phyloP scores from a whole-genome alignment of 1,140 invertebrate genomes.

The Octopus bimaculoides region DNA sequence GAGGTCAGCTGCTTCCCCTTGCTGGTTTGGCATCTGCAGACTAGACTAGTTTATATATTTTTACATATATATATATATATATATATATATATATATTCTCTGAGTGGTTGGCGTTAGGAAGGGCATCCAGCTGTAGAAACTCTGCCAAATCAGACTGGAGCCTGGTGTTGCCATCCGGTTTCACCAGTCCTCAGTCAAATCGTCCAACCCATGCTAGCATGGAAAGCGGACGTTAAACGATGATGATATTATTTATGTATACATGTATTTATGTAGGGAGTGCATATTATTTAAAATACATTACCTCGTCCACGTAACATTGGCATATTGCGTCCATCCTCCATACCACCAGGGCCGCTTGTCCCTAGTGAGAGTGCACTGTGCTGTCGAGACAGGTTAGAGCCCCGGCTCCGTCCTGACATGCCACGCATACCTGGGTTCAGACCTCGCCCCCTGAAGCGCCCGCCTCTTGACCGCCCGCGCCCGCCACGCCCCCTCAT shows the following conservation, averaged over 20 bases:
- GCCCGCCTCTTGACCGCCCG: slow-evolving; percentile 18
- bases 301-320: not conserved
- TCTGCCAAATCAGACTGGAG: too few relatives aligned
- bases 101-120: too few relatives aligned
- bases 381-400: not conserved
- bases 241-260: not conserved
- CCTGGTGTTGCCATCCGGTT: too few relatives aligned
- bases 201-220: too few relatives aligned
- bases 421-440: not conserved
- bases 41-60: too few relatives aligned
- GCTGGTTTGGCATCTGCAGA: too few relatives aligned
- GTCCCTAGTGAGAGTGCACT: not conserved
- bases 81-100: too few relatives aligned
- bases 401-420: not conserved
- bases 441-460: slow-evolving; percentile 15
- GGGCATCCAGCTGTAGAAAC: too few relatives aligned
- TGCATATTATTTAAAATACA: not conserved
- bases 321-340: slow-evolving; percentile 1
- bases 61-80: too few relatives aligned
- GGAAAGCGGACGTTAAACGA: too few relatives aligned
- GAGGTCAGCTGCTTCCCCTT: too few relatives aligned
- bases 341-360: not conserved
- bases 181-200: too few relatives aligned
- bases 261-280: not conserved
- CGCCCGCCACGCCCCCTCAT: slow-evolving; percentile 29